phyloP scores from a whole-genome alignment of 2,888 invertebrate species.

The Andrena bucephala region DNA sequence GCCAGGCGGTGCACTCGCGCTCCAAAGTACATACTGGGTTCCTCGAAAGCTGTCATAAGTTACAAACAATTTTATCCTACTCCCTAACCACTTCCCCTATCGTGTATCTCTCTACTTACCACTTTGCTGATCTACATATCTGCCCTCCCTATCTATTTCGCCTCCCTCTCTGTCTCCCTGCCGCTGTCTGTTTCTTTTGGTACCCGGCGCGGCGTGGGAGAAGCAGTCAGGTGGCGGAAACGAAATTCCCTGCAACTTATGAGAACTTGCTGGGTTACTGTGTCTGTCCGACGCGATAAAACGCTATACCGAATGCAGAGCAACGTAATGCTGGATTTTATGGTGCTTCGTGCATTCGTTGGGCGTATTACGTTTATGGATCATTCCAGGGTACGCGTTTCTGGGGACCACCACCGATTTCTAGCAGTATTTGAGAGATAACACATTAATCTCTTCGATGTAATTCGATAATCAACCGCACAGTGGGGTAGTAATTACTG shows the following conservation, averaged over 20 bases:
- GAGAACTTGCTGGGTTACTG: slow-evolving; percentile 26
- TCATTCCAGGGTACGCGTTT: slow-evolving; percentile 15
- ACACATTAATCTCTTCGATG: no score
- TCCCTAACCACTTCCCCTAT: slow-evolving; percentile 13
- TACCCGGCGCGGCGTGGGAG: not conserved
- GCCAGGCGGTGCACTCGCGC: not conserved
- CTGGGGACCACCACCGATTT: not conserved
- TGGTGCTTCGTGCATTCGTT: not conserved
- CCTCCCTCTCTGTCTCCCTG: not conserved
- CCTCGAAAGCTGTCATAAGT: slow-evolving; percentile 25
- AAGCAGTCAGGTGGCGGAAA: slow-evolving; percentile 12
- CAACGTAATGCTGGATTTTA: slow-evolving; percentile 13
- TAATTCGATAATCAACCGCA: no score
- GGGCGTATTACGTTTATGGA: slow-evolving; percentile 19
- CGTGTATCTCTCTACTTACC: slow-evolving; percentile 25
- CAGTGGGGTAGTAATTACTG: no score
- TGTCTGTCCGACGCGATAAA: slow-evolving; percentile 30
- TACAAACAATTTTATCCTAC: slow-evolving; percentile 43
- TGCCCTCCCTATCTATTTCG: not conserved
- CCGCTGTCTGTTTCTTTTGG: not conserved
- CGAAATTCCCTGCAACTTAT: slow-evolving; percentile 41
- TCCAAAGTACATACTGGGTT: not conserved
- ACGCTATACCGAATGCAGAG: slow-evolving; percentile 26
- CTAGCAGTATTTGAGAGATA: no score
- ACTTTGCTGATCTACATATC: slow-evolving; percentile 24